Base-by-base conservation (phyloP, 2,888 invertebrate genomes). In the Lysandra coridon region DNA sequence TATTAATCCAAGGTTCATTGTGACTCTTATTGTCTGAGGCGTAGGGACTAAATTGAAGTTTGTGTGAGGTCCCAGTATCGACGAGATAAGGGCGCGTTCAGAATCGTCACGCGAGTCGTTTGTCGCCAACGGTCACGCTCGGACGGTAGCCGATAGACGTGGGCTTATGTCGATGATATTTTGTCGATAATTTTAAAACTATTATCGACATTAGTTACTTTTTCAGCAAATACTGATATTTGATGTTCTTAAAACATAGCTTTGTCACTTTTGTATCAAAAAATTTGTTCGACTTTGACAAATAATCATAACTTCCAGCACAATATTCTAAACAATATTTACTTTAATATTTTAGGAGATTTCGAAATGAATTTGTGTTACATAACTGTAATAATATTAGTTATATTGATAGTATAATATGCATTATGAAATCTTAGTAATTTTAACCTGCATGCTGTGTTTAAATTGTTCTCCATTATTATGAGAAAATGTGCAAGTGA, bases 91-190 rank as follows among this genome's bases (percentile, higher is more conserved):
- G 84, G 86, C 87, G 86, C 87, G 89, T 90, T 89, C 86, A 85
- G 85, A 88, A 88, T 88, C 90, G 89, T 92, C 92, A 91, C 91
- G 92, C 90, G 91, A 89, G 90, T 89, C 88, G 91, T 92, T 90
- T 91, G 91, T 92, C 91, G 91, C 92, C 85, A 84, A 83, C 86
- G 86, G 92, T 93, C 93, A 93, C 93, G 93, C 89, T 85, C 86
- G 85, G 86, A 90, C 93, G 86, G 93, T 92, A 92, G 93, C 90
- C 81, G 87, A 78, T 84, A 84, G 87, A 86, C 90, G 84, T 85
- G 85, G 75, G 30, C 57, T 33, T 53, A 53, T 85, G 85, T 82
- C 84, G 85, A 83, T 87, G 86, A n/a, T 89, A 85, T 86, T 86
- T 64, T 83, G 81, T 84, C 83, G 82, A 84, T 83, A 83, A 49